Evolutionary conservation across 2,113 vertebrate genomes (phyloP).

Genomic region (Odocoileus virginianus): DNA sequence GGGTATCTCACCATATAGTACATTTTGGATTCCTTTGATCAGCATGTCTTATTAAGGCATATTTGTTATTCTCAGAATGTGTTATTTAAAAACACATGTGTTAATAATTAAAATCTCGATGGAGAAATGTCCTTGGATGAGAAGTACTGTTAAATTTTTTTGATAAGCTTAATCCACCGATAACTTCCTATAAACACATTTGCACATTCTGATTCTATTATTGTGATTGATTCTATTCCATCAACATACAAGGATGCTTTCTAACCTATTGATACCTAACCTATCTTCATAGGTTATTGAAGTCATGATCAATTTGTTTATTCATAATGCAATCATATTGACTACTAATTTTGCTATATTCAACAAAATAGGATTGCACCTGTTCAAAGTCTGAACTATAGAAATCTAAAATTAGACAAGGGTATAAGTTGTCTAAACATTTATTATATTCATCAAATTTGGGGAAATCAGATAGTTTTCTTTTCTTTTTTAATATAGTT

Average conservation of each 20-base stretch:
- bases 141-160: neutral
- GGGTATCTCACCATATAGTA: neutral
- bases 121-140: neutral
- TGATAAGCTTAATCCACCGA: neutral
- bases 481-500: neutral
- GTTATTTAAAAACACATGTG: neutral
- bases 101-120: neutral
- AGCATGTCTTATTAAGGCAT: neutral
- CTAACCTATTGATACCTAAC: neutral
- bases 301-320: neutral
- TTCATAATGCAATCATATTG: neutral
- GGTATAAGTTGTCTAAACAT: neutral
- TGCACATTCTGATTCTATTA: neutral
- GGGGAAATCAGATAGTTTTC: neutral
- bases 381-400: neutral
- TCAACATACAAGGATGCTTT: neutral
- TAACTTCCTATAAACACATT: neutral
- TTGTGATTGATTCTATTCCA: neutral
- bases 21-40: neutral
- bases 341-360: neutral
- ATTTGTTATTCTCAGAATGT: neutral
- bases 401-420: neutral
- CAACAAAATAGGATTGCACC: neutral
- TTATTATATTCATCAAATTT: neutral
- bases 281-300: neutral